phyloP scores from a whole-genome alignment of 1,140 invertebrate species.

The Penaeus indicus region DNA sequence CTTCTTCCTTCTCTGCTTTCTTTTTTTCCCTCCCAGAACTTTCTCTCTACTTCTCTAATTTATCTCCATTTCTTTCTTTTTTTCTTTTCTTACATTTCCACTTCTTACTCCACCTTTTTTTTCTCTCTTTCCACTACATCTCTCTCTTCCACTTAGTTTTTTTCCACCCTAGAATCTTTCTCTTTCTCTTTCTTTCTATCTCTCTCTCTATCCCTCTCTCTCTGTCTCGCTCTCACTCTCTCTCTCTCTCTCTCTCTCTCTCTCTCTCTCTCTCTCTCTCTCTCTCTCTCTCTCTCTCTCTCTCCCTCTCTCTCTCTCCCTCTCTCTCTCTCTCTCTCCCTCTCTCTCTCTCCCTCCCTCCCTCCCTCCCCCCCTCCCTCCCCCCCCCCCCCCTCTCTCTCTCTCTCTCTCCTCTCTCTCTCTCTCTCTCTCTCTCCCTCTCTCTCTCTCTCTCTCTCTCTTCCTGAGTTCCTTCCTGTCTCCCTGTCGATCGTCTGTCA shows the following conservation, averaged over 20 bases:
- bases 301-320: not conserved
- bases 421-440: not conserved
- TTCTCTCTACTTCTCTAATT: too few relatives aligned
- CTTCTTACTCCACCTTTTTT: too few relatives aligned
- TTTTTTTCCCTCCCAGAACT: too few relatives aligned
- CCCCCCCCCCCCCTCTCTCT: not conserved
- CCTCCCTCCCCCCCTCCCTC: not conserved
- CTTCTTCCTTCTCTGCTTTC: too few relatives aligned
- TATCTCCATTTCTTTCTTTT: too few relatives aligned
- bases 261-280: conserved; percentile 1
- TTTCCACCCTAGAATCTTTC: too few relatives aligned
- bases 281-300: not conserved
- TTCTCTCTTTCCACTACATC: not conserved
- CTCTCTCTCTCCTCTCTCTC: not conserved
- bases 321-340: not conserved
- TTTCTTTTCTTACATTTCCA: not conserved
- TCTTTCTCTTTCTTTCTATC: too few relatives aligned
- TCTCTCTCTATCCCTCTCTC: not conserved
- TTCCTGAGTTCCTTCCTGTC: not conserved
- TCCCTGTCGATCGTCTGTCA: not conserved
- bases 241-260: not conserved
- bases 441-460: not conserved
- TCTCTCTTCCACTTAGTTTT: too few relatives aligned
- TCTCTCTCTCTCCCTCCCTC: not conserved
- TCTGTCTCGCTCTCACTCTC: not conserved